These are phyloP conservation scores for Periparus ater DNA, from an alignment of 2,797 vertebrate species.

Conservation along the genomic window DNA sequence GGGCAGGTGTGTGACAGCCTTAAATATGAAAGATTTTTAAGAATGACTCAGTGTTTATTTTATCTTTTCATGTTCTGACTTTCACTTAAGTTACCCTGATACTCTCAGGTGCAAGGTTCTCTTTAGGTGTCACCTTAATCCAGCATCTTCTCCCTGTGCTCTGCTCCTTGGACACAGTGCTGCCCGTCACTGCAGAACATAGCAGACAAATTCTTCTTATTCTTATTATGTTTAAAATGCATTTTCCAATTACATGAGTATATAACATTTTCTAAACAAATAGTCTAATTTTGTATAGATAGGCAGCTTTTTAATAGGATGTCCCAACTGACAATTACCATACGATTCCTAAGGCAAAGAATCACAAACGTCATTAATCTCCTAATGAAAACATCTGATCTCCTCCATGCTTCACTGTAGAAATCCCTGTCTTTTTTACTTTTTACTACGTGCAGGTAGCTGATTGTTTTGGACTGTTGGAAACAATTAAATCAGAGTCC, in stretches of 20 bases:
- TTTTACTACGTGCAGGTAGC: conserved; percentile 7
- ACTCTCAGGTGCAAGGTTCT: neutral
- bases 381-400: conserved; percentile 9
- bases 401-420: neutral
- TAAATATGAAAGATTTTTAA: neutral
- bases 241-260: conserved; percentile 23
- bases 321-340: neutral
- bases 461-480: conserved; percentile 11
- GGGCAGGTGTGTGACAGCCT: neutral
- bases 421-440: conserved; percentile 14
- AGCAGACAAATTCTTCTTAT: neutral
- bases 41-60: neutral
- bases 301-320: conserved; percentile 52
- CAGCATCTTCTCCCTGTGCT: rapidly evolving
- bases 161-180: neutral
- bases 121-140: neutral
- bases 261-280: conserved; percentile 40
- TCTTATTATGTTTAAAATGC: neutral
- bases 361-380: conserved; percentile 8
- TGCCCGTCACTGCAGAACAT: neutral
- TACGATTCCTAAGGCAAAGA: conserved; percentile 4
- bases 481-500: conserved; percentile 25
- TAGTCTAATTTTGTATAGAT: conserved; percentile 12
- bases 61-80: neutral
- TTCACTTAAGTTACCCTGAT: neutral